Evolutionary conservation across 2,797 vertebrate genomes (phyloP).

Genomic region (Psittacula echo): DNA sequence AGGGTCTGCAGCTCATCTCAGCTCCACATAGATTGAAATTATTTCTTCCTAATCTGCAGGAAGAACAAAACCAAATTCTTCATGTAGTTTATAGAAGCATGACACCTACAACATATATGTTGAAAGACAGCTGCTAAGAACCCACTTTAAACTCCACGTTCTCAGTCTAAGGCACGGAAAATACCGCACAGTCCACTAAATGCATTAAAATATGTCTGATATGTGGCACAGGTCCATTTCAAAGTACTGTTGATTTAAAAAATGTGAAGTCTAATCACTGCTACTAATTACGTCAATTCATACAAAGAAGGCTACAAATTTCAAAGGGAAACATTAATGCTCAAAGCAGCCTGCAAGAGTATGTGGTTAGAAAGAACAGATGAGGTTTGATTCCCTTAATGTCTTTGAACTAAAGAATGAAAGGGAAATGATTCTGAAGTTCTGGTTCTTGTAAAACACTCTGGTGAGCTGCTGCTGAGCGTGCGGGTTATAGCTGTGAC

Average conservation of each 20-base stretch:
- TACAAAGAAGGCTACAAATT: neutral
- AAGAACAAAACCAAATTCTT: neutral
- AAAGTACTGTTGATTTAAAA: neutral
- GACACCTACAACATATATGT: neutral
- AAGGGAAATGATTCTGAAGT: neutral
- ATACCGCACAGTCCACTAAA: neutral
- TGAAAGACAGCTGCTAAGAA: neutral
- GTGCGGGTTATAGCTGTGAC: rapidly evolving
- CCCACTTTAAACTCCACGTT: neutral
- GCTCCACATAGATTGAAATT: neutral
- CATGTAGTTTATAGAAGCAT: neutral
- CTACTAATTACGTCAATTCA: neutral
- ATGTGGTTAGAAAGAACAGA: neutral
- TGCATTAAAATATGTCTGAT: neutral
- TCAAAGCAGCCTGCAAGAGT: neutral
- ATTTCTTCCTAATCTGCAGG: neutral
- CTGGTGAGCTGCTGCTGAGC: neutral
- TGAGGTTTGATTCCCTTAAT: neutral
- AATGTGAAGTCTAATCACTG: neutral
- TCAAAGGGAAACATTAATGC: neutral
- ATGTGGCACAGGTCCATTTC: neutral
- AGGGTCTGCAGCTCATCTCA: neutral
- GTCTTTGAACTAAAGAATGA: neutral
- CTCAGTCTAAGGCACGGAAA: neutral
- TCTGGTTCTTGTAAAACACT: neutral